Evolutionary conservation across 2,797 vertebrate species (phyloP).

Genomic region (Hipposideros larvatus): DNA sequence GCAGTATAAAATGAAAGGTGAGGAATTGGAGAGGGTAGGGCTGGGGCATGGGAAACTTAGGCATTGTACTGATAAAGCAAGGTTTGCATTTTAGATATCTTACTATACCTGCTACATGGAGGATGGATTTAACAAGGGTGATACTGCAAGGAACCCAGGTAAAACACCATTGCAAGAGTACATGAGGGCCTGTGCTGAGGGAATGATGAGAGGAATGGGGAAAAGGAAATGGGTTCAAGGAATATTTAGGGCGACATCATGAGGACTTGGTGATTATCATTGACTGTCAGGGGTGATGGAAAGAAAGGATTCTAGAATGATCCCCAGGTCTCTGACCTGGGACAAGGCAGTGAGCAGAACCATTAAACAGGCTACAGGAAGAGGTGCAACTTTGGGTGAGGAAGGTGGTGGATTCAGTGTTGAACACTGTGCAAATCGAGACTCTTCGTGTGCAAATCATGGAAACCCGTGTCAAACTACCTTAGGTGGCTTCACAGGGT

Average conservation of each 20-base stretch:
- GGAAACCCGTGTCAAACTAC: neutral
- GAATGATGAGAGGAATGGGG: neutral
- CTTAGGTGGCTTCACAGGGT: neutral
- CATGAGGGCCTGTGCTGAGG: neutral
- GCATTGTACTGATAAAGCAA: neutral
- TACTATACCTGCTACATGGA: neutral
- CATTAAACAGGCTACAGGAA: neutral
- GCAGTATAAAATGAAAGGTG: neutral
- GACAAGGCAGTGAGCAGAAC: neutral
- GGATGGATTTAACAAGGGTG: neutral
- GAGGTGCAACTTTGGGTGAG: neutral
- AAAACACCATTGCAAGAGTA: neutral
- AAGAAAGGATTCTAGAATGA: slow-evolving; percentile 29
- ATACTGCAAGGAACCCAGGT: neutral
- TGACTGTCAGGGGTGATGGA: neutral
- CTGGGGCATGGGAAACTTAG: neutral
- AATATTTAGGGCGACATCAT: neutral
- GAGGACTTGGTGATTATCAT: neutral
- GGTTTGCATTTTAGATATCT: neutral
- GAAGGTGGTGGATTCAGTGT: neutral
- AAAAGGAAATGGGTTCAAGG: neutral
- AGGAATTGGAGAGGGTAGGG: neutral
- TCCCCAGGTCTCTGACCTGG: neutral
- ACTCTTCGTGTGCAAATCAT: neutral
- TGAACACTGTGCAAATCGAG: neutral